phyloP scores from a whole-genome alignment of 1,140 invertebrate species.

The Neocloeon triangulifer region DNA sequence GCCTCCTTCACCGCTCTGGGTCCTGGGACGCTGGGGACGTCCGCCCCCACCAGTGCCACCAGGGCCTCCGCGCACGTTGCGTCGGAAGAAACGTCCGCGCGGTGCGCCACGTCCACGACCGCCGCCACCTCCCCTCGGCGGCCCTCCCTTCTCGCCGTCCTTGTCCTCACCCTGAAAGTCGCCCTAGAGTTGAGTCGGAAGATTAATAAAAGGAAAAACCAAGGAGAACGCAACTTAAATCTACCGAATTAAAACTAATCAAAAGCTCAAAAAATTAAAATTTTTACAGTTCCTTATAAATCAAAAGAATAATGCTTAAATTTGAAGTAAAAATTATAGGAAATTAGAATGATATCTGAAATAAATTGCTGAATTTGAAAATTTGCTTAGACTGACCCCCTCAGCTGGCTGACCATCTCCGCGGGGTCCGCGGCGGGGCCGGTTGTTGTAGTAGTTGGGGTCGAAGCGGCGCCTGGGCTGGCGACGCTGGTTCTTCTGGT shows the following conservation, averaged over 20 bases:
- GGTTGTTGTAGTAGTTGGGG: conserved; percentile 9
- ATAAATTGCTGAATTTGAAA: too few relatives aligned
- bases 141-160: conserved; percentile 16
- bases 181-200: conserved; percentile 7
- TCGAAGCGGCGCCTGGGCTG: conserved; percentile 15
- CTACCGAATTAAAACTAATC: background rate
- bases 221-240: conserved; percentile 2
- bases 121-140: conserved; percentile 21
- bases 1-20: conserved; percentile 22
- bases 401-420: conserved; percentile 4
- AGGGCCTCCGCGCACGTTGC: conserved; percentile 33
- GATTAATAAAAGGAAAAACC: conserved; percentile 3
- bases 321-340: background rate
- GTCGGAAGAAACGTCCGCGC: conserved; percentile 36
- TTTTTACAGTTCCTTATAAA: background rate
- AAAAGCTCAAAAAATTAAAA: background rate
- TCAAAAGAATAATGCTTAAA: background rate
- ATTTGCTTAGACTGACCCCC: too few relatives aligned
- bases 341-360: too few relatives aligned
- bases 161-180: conserved; percentile 18
- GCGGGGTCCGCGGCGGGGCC: conserved; percentile 4
- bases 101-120: conserved; percentile 22
- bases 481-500: too few relatives aligned
- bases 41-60: conserved; percentile 24
- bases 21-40: conserved; percentile 23